A percentile compares a stretch with the other conserved stretches of the same genome.
phyloP scores from a whole-genome alignment of 2,888 invertebrate species.

The Melanostoma mellinum region DNA sequence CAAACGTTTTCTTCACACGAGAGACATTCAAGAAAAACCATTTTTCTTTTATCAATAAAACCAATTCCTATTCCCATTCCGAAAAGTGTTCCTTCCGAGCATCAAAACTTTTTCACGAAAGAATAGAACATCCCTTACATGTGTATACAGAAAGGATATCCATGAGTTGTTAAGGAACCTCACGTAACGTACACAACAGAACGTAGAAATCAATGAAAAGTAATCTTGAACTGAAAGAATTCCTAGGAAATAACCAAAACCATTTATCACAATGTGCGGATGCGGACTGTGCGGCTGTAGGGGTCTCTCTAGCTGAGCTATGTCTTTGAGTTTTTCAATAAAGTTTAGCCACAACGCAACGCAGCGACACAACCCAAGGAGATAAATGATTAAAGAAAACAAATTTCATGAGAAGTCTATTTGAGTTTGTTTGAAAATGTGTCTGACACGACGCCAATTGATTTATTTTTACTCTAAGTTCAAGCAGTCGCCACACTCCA shows the following conservation, averaged over 20 bases:
- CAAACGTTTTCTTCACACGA: background rate
- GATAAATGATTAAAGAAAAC: background rate
- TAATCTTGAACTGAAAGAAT: background rate
- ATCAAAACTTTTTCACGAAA: background rate
- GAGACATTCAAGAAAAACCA: background rate
- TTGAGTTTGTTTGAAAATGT: conserved; percentile 4
- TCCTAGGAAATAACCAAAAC: conserved; percentile 25
- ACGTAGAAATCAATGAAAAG: background rate
- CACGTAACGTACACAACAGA: background rate
- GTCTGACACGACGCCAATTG: conserved; percentile 8
- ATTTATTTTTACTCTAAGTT: conserved; percentile 13
- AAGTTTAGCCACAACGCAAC: background rate
- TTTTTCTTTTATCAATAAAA: background rate
- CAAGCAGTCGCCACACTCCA: background rate
- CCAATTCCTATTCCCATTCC: conserved; percentile 1
- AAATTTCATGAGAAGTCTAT: conserved; percentile 11
- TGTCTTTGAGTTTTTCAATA: conserved; percentile 4
- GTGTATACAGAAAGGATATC: background rate
- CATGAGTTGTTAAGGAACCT: background rate
- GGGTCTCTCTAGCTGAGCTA: background rate
- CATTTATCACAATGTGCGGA: conserved; percentile 2
- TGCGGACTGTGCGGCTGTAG: background rate
- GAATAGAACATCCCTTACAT: conserved; percentile 9
- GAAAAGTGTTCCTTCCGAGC: background rate
- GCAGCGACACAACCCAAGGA: background rate